Percentiles rank a stretch among this genome's conserved stretches.
Evolutionary conservation across 2,888 invertebrate genomes (phyloP).

Genomic region (Sicus ferrugineus): DNA sequence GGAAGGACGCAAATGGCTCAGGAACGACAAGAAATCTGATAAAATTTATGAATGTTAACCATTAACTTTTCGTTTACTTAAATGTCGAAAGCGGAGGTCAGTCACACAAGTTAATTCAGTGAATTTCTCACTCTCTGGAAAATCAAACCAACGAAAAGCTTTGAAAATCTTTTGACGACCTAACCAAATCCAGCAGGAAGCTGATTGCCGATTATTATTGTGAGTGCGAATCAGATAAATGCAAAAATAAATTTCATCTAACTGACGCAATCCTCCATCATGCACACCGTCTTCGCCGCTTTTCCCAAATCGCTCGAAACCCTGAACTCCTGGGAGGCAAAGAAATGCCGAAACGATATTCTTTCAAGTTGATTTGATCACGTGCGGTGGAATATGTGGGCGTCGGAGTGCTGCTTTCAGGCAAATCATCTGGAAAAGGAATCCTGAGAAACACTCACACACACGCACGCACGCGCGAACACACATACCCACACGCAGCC

Average conservation of each 20-base stretch:
- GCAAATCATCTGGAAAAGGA: slow-evolving; percentile 51
- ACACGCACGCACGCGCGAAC: slow-evolving; percentile 7
- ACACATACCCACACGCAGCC: slow-evolving; percentile 8
- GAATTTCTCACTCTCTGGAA: too few relatives aligned
- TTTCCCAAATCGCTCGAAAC: background rate
- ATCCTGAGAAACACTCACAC: slow-evolving; percentile 12
- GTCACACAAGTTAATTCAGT: too few relatives aligned
- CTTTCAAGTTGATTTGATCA: slow-evolving; percentile 66
- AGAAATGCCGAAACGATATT: slow-evolving; percentile 42
- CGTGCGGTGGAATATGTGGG: slow-evolving; percentile 60
- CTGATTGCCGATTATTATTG: slow-evolving; percentile 36
- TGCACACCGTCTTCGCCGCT: background rate
- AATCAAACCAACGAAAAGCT: background rate
- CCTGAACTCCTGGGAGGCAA: background rate
- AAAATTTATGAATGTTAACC: too few relatives aligned
- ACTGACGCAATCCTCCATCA: slow-evolving; percentile 37
- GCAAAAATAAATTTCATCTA: slow-evolving; percentile 56
- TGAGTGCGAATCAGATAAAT: slow-evolving; percentile 58
- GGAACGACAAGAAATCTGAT: too few relatives aligned
- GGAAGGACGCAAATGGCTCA: too few relatives aligned
- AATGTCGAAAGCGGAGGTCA: too few relatives aligned
- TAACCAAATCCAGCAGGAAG: background rate
- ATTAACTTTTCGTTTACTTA: too few relatives aligned
- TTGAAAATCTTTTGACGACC: background rate
- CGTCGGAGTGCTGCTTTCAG: slow-evolving; percentile 48